These are phyloP conservation scores for Actinernus sp. DNA, from an alignment of 92 coral and sea anemone species.

Conservation along the genomic window DNA sequence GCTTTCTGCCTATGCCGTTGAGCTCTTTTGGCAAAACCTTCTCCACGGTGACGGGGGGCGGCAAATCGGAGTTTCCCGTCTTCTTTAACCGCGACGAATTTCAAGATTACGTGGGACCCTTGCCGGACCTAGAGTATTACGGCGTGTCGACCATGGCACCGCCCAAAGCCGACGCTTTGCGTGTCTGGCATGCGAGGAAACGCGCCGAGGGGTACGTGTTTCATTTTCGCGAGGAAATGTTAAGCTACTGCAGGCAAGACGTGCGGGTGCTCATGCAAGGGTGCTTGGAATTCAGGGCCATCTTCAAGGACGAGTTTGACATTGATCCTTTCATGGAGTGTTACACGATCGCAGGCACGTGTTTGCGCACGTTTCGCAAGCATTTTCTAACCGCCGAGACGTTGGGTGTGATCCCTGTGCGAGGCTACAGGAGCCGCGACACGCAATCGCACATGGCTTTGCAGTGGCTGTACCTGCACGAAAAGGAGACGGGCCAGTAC, in stretches of 20 bases:
- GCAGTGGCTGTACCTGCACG: not conserved
- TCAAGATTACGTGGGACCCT: conserved; percentile 11
- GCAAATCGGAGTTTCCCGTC: conserved; percentile 10
- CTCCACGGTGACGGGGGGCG: not conserved
- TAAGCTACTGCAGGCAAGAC: conserved; percentile 1
- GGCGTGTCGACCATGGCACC: not conserved
- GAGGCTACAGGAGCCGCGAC: not conserved
- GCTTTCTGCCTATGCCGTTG: conserved; percentile 31
- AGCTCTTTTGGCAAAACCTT: conserved; percentile 14
- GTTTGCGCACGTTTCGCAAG: not conserved
- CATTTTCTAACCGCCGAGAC: not conserved
- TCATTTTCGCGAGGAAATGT: not conserved
- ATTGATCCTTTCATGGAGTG: not conserved
- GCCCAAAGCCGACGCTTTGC: not conserved
- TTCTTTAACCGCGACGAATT: conserved; percentile 13
- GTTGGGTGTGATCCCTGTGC: not conserved
- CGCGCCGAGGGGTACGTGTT: not conserved
- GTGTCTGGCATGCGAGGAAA: no score
- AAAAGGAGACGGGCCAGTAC: not conserved
- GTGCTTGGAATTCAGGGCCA: not conserved
- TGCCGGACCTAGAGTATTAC: conserved; percentile 5
- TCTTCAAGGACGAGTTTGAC: not conserved
- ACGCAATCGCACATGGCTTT: not conserved
- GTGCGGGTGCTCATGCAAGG: not conserved
- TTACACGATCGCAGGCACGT: conserved; percentile 1